Percentiles rank a stretch among this genome's conserved stretches.
These are phyloP conservation scores for Cyclophora punctaria DNA, from an alignment of 2,888 invertebrate genomes.

Conservation along the genomic window DNA sequence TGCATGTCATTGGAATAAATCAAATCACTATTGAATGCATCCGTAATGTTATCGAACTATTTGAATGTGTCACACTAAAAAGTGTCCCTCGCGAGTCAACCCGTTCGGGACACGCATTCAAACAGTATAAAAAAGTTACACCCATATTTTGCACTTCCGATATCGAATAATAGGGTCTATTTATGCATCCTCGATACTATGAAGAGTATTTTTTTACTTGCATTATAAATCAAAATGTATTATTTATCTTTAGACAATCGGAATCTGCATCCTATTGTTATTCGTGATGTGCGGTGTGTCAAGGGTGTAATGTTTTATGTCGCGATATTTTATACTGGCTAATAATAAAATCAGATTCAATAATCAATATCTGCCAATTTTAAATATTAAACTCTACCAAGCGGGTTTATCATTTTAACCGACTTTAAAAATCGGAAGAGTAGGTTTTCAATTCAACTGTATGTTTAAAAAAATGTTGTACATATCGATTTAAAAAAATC, in stretches of 20 bases:
- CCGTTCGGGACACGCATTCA: constrained; percentile 71
- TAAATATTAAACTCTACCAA: neutral
- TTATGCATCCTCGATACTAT: constrained; percentile 73
- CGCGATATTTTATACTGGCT: constrained; percentile 31
- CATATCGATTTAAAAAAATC: no score
- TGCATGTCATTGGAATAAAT: constrained; percentile 74
- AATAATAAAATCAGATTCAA: constrained; percentile 28
- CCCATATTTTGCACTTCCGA: constrained; percentile 75
- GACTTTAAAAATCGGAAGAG: neutral
- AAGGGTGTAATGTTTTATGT: constrained; percentile 71
- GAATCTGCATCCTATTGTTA: constrained; percentile 75
- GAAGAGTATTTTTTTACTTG: constrained; percentile 73
- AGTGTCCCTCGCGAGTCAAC: constrained; percentile 63
- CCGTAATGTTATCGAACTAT: constrained; percentile 72
- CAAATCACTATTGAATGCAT: constrained; percentile 73
- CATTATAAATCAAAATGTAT: constrained; percentile 75
- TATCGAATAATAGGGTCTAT: constrained; percentile 72
- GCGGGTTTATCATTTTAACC: neutral
- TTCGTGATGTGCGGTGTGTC: constrained; percentile 71
- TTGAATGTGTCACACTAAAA: constrained; percentile 61
- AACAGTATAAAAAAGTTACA: constrained; percentile 68
- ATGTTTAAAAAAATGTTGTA: neutral
- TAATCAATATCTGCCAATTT: neutral
- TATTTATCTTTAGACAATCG: constrained; percentile 73
- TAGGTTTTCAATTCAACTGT: neutral